These are phyloP conservation scores for Maniola hyperantus DNA, from an alignment of 2,888 invertebrate species.

Conservation along the genomic window DNA sequence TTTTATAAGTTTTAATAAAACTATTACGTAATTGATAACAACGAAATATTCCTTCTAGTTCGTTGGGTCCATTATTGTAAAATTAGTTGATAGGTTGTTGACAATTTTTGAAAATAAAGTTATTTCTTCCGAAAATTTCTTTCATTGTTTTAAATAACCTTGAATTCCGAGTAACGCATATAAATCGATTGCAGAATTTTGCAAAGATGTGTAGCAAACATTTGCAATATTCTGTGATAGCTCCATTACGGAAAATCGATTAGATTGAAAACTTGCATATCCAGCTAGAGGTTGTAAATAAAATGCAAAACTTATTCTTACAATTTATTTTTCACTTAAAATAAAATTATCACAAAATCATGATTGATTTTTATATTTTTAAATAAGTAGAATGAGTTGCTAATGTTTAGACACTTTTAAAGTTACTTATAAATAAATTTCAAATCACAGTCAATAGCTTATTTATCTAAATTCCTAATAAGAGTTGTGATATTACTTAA, in stretches of 20 bases:
- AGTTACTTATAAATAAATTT: constrained; percentile 17
- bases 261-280: neutral
- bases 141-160: neutral
- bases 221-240: too few relatives aligned
- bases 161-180: neutral
- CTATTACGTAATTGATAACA: neutral
- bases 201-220: neutral
- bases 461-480: constrained; percentile 6
- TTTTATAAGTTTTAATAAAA: constrained; percentile 5
- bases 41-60: constrained; percentile 13
- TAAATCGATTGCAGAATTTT: neutral
- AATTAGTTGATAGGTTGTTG: constrained; percentile 15
- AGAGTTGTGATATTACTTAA: neutral
- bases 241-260: neutral
- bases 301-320: neutral
- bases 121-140: constrained; percentile 1
- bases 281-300: neutral
- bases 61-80: constrained; percentile 16
- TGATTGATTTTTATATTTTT: neutral
- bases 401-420: neutral
- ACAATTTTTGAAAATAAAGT: constrained; percentile 7
- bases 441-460: constrained; percentile 33
- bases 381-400: neutral
- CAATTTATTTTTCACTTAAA: neutral
- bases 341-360: neutral